A percentile compares a stretch with the other conserved stretches of the same genome.
These are phyloP conservation scores for Tupaia chinensis DNA, from an alignment of 2,113 vertebrate species.

Conservation along the genomic window DNA sequence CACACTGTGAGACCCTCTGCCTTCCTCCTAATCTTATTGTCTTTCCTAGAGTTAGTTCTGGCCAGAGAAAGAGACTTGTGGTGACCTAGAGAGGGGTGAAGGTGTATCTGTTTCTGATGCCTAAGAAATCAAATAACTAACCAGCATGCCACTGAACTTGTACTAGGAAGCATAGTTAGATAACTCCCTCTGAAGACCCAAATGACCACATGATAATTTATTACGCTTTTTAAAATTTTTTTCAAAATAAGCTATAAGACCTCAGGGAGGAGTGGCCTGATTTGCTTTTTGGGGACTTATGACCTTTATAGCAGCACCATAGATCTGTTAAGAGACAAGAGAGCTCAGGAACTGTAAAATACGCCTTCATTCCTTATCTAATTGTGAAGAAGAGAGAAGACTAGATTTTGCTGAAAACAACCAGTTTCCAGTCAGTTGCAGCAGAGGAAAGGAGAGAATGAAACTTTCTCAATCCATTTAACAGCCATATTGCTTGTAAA, in stretches of 20 bases:
- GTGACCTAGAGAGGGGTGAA: neutral
- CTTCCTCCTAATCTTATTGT: neutral
- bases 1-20: neutral
- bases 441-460: neutral
- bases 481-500: conserved; percentile 20
- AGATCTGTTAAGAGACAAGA: neutral
- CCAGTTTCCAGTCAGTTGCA: neutral
- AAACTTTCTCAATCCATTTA: conserved; percentile 38
- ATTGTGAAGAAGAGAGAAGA: neutral
- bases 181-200: neutral
- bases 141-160: neutral
- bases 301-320: neutral
- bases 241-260: neutral
- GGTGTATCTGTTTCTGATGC: neutral
- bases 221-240: neutral
- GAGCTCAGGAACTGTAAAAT: neutral
- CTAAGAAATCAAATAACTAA: neutral
- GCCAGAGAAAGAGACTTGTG: neutral
- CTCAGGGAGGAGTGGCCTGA: neutral
- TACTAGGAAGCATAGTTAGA: neutral
- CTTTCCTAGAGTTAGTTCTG: neutral
- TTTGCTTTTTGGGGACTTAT: neutral
- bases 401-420: conserved; percentile 17
- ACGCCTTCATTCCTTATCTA: neutral
- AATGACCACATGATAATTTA: neutral